phyloP scores from a whole-genome alignment of 2,113 vertebrate species.

The Nematolebias whitei region DNA sequence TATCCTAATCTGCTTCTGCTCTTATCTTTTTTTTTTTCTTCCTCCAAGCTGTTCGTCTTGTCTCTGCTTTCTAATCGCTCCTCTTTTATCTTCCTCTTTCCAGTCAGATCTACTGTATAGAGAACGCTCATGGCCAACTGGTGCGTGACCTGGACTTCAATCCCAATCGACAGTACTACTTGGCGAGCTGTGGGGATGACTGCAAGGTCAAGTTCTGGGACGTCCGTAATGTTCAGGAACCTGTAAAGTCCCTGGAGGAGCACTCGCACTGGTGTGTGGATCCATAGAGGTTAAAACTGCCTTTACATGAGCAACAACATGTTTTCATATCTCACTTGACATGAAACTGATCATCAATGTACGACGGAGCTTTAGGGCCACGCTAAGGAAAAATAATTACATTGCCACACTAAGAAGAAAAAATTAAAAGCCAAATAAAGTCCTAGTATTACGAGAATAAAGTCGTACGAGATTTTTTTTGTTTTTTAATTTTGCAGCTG shows the following conservation, averaged over 20 bases:
- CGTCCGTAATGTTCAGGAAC: constrained; percentile 88
- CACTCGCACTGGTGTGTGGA: constrained; percentile 95
- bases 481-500: too few species aligned
- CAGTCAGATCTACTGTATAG: constrained; percentile 99
- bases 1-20: constrained; percentile 8
- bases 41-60: not conserved
- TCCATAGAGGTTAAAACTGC: not conserved
- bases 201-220: constrained; percentile 99
- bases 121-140: constrained; percentile 97
- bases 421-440: too few species aligned
- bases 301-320: constrained; percentile 2
- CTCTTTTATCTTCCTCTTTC: constrained; percentile 18
- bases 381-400: too few species aligned
- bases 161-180: constrained; percentile 98
- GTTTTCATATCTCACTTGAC: not conserved
- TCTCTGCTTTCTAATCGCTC: constrained; percentile 17
- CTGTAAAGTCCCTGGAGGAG: constrained; percentile 93
- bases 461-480: too few species aligned
- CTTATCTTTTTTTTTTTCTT: constrained; percentile 17
- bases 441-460: too few species aligned
- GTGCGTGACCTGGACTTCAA: constrained; percentile 98
- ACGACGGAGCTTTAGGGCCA: too few species aligned
- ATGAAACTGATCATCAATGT: too few species aligned
- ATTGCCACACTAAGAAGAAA: too few species aligned
- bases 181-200: constrained; percentile 98